Percentiles rank a stretch among this genome's conserved stretches.
These are phyloP conservation scores for Perizoma affinitatum DNA, from an alignment of 2,888 invertebrate species.

Conservation along the genomic window DNA sequence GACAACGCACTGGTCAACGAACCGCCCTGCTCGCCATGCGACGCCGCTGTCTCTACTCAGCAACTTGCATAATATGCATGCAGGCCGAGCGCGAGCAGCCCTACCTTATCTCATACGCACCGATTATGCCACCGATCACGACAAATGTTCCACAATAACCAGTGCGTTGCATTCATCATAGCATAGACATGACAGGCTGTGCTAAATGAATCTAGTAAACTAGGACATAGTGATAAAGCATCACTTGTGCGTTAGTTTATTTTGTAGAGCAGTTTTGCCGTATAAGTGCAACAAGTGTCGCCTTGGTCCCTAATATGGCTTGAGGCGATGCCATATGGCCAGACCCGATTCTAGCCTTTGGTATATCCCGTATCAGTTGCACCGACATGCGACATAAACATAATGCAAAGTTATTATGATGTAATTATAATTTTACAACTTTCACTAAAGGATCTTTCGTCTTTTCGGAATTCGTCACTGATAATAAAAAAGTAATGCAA, in stretches of 20 bases:
- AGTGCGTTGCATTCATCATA: conserved; percentile 41
- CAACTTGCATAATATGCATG: conserved; percentile 75
- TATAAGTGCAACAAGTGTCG: conserved; percentile 84
- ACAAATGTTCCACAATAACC: conserved; percentile 45
- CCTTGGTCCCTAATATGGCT: conserved; percentile 82
- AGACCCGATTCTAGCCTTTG: conserved; percentile 68
- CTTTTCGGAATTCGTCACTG: no score
- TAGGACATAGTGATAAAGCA: conserved; percentile 61
- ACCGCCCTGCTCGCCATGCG: conserved; percentile 67
- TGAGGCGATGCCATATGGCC: conserved; percentile 79
- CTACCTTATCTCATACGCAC: conserved; percentile 64
- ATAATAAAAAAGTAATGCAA: no score
- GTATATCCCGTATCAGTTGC: conserved; percentile 51
- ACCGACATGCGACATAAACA: conserved; percentile 41
- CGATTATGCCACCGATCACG: conserved; percentile 46
- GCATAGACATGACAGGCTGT: conserved; percentile 42
- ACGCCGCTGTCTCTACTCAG: conserved; percentile 47
- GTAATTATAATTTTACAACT: no score
- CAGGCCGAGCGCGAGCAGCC: conserved; percentile 40
- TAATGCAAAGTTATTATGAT: conserved; percentile 32
- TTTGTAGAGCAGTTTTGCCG: conserved; percentile 78
- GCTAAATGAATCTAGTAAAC: conserved; percentile 46
- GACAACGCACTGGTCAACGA: conserved; percentile 83
- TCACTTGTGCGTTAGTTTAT: conserved; percentile 57
- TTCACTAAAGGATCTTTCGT: no score